A percentile compares a stretch with the other conserved stretches of the same genome.
These are phyloP conservation scores for Ciconia boyciana DNA, from an alignment of 2,113 vertebrate species.

Conservation along the genomic window DNA sequence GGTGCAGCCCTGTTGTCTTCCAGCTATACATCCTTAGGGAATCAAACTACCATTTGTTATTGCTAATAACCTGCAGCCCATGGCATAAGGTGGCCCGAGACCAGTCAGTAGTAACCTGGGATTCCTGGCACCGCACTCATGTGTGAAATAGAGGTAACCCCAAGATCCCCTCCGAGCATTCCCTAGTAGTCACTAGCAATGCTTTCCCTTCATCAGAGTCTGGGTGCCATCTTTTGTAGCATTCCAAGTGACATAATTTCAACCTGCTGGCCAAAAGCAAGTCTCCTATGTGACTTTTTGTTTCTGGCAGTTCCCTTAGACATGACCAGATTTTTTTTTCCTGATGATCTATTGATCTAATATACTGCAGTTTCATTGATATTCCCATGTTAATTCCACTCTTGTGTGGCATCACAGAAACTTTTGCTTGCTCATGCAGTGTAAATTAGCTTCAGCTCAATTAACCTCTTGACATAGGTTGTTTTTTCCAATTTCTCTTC, in stretches of 20 bases:
- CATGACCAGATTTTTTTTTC: not conserved
- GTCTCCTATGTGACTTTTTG: not conserved
- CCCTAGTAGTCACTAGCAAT: not conserved
- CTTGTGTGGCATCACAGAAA: not conserved
- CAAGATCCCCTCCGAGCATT: fast-evolving
- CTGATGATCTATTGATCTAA: not conserved
- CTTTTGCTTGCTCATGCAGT: constrained; percentile 1
- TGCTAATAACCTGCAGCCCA: not conserved
- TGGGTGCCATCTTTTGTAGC: not conserved
- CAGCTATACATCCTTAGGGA: not conserved
- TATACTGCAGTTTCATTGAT: constrained; percentile 1
- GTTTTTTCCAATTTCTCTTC: constrained; percentile 24
- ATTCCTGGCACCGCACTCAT: not conserved
- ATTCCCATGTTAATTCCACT: not conserved
- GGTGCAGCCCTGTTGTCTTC: not conserved
- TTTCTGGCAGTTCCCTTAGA: not conserved
- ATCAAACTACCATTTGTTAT: not conserved
- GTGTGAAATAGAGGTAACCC: not conserved
- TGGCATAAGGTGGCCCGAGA: not conserved
- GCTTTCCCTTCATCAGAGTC: not conserved
- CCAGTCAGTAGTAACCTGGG: not conserved
- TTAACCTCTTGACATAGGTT: constrained; percentile 37
- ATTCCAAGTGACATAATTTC: not conserved
- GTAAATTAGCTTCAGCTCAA: constrained; percentile 51
- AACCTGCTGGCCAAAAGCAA: not conserved